Evolutionary conservation across 2,888 invertebrate species (phyloP), one percentile per base, ranked within the genome.

Genomic region (Microctonus aethiopoides): DNA sequence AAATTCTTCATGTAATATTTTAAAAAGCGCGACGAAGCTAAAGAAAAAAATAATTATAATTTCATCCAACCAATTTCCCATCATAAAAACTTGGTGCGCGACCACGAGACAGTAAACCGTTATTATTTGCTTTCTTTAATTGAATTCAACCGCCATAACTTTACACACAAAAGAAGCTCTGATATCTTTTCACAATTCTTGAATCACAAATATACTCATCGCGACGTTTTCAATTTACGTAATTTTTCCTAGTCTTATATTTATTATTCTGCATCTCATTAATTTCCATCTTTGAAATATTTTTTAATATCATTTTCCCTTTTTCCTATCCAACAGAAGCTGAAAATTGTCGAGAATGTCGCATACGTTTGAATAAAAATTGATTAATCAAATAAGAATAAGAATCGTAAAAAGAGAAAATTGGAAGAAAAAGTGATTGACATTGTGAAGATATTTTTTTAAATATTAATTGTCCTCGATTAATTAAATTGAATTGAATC

Each of bases 71-170:
- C 46, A 46, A 46, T 74, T 67, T 73, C 70, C 65, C 69, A 73
- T 74, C 16, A 1, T 16, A 16, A n/a, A 20, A 46, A 46, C 46
- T 46, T 46, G 46, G 16, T 7, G 16, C 46, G 46, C 16, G 16
- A 20, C 76, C 69, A 73, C 76, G 69, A 46, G 46, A 69, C 71
- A 71, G 72, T 75, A 76, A 77, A 78, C 75, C 74, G 65, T 46
- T 56, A 71, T 73, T 78, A 76, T 77, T 78, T 79, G 76, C 78
- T 77, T 76, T 74, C 78, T 79, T 79, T 79, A 77, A 79, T 78
- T 79, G 75, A 79, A 79, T 75, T 72, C 64, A 70, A 70, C 66
- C 41, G 57, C 67, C 64, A 46, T 56, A 57, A 41, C 36, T 63
- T 56, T 3, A 46, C 46, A 46, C 9, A 20, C 16, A 16, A 16